Conservation (phyloP, 2,797 vertebrate species). For the Sebastes taczanowskii region DNA sequence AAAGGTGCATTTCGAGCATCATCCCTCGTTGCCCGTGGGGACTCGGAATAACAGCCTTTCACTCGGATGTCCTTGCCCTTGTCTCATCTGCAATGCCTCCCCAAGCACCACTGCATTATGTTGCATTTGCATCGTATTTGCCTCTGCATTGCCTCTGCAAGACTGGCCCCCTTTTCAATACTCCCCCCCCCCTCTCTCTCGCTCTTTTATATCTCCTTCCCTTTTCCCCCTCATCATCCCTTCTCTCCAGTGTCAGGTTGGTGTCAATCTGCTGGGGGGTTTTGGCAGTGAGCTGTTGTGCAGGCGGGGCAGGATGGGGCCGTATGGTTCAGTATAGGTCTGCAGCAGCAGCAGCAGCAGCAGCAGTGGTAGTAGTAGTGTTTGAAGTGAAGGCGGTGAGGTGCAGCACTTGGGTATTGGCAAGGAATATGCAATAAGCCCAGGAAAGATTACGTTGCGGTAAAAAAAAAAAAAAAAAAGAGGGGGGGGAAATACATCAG, state of each 20-base stretch:
- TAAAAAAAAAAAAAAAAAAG: constrained; percentile 15
- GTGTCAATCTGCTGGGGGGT: constrained; percentile 45
- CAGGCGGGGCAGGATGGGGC: background rate
- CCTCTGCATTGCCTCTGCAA: constrained; percentile 77
- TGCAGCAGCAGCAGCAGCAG: constrained; percentile 26
- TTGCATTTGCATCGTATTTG: constrained; percentile 78
- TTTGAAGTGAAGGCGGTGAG: constrained; percentile 1
- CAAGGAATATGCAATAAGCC: constrained; percentile 46
- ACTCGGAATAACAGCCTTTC: constrained; percentile 1
- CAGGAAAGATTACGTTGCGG: constrained; percentile 57
- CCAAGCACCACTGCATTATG: constrained; percentile 75
- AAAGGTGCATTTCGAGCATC: constrained; percentile 15
- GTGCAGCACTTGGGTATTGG: constrained; percentile 8
- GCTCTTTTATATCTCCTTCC: constrained; percentile 14
- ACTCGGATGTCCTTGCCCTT: constrained; percentile 48
- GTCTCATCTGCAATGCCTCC: constrained; percentile 64
- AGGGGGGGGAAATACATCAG: constrained; percentile 54
- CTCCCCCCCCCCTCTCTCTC: background rate
- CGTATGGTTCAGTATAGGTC: background rate
- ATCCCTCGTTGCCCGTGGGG: background rate
- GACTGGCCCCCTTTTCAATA: constrained; percentile 6
- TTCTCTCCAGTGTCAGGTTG: constrained; percentile 29
- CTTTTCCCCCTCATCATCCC: background rate
- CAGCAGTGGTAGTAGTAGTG: background rate
- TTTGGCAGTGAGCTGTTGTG: constrained; percentile 28